Conservation (phyloP, 1,140 invertebrate genomes). For the Steinernema feltiae region DNA sequence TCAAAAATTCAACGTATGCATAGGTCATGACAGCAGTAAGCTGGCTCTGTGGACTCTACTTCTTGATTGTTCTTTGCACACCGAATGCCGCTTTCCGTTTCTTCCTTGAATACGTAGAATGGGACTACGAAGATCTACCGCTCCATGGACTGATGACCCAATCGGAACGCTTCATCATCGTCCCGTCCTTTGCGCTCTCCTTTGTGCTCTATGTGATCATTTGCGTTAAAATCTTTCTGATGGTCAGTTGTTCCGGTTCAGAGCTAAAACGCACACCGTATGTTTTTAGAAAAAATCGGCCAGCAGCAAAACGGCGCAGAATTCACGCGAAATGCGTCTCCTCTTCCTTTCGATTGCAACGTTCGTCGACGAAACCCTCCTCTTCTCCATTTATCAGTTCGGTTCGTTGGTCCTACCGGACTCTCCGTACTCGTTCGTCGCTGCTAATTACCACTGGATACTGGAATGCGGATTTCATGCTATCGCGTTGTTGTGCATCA, state of each 20-base stretch:
- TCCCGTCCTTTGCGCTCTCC: not conserved
- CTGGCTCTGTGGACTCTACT: not conserved
- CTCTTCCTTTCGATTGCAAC: not conserved
- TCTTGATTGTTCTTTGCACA: not conserved
- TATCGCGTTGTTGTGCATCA: not conserved
- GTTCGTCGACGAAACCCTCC: not conserved
- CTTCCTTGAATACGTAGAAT: not conserved
- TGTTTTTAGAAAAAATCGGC: not conserved
- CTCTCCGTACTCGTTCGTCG: not conserved
- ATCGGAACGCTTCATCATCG: not conserved
- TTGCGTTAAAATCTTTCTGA: not conserved
- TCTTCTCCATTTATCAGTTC: slow-evolving; percentile 1
- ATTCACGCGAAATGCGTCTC: not conserved
- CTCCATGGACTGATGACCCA: not conserved
- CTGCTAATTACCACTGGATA: not conserved
- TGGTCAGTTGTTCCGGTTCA: not conserved
- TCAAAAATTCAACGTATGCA: too few species aligned
- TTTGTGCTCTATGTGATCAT: not conserved
- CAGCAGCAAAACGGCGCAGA: too few species aligned
- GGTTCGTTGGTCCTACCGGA: not conserved
- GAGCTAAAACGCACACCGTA: too few species aligned
- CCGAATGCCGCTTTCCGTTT: not conserved
- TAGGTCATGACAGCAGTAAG: not conserved
- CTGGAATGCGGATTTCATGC: not conserved
- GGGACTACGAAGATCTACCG: not conserved